Percentiles rank a stretch among this genome's conserved stretches.
phyloP scores from a whole-genome alignment of 2,888 invertebrate genomes.

The Mechanitis mazaeus region DNA sequence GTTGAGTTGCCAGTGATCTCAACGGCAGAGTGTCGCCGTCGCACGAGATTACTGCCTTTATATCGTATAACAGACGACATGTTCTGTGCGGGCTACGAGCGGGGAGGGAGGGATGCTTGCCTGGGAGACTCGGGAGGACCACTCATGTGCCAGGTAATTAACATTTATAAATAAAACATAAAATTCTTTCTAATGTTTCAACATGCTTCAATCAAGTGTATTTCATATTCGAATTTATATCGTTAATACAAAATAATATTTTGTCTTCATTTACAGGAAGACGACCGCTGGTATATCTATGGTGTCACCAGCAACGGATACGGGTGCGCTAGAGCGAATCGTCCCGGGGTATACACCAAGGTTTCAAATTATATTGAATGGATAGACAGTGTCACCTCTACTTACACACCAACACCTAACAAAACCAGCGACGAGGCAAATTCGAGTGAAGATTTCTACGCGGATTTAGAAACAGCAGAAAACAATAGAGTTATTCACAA shows the following conservation, averaged over 20 bases:
- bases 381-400: constrained; percentile 78
- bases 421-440: constrained; percentile 35
- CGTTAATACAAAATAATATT: neutral
- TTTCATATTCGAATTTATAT: too few species aligned
- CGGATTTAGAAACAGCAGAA: constrained; percentile 64
- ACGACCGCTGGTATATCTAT: constrained; percentile 70
- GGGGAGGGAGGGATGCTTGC: constrained; percentile 88
- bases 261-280: constrained; percentile 48
- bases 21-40: constrained; percentile 84
- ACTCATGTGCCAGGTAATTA: constrained; percentile 82
- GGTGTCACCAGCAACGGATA: constrained; percentile 89
- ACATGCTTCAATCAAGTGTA: too few species aligned
- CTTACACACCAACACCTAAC: constrained; percentile 50
- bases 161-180: too few species aligned
- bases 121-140: constrained; percentile 89
- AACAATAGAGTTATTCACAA: constrained; percentile 46
- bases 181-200: neutral
- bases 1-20: constrained; percentile 88
- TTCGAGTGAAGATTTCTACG: constrained; percentile 53
- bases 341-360: constrained; percentile 89
- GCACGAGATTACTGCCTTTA: constrained; percentile 83
- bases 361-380: constrained; percentile 84
- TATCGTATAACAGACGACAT: constrained; percentile 87
- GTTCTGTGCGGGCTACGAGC: constrained; percentile 88
- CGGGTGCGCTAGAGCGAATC: constrained; percentile 85